These are phyloP conservation scores for Palythoa grandis DNA, from an alignment of 92 coral and sea anemone genomes.

Conservation along the genomic window DNA sequence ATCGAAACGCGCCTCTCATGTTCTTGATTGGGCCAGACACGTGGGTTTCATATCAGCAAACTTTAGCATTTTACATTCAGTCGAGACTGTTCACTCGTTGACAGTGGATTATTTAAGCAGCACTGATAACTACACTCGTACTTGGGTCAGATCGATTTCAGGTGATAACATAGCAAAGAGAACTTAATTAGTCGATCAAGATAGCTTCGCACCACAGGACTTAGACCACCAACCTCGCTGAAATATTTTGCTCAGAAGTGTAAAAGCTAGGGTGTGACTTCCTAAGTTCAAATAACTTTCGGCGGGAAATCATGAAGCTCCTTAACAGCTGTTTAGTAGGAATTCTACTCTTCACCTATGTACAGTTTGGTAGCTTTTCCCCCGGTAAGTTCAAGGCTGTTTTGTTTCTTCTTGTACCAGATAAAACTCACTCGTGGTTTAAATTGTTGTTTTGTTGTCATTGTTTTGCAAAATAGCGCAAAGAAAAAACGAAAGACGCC, in stretches of 20 bases:
- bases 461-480: neutral
- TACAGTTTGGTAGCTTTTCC: constrained; percentile 4
- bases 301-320: constrained; percentile 22
- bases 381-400: neutral
- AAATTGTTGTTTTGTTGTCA: neutral
- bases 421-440: neutral
- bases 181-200: neutral
- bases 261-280: neutral
- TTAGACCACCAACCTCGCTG: neutral
- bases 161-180: neutral
- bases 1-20: neutral
- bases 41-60: neutral
- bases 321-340: neutral
- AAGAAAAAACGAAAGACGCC: neutral
- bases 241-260: neutral
- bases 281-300: neutral
- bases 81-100: neutral
- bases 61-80: neutral
- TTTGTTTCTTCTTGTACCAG: neutral
- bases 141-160: neutral
- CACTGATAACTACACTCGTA: neutral
- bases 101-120: neutral
- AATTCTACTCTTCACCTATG: neutral
- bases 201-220: neutral
- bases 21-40: neutral